Evolutionary conservation across 2,888 invertebrate species (phyloP).

Genomic region (Liodrosophila aerea): DNA sequence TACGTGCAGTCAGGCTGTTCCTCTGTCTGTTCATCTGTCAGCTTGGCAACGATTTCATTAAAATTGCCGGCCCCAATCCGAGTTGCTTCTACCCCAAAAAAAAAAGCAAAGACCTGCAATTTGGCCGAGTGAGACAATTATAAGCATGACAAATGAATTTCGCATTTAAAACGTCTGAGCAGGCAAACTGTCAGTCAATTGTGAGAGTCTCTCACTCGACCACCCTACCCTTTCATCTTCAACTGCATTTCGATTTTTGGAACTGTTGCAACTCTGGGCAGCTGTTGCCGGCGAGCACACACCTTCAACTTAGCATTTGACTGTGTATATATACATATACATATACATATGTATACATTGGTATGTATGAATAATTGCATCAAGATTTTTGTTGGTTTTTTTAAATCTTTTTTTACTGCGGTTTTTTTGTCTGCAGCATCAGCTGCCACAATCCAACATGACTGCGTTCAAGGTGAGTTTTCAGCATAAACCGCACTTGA

Average conservation of each 20-base stretch:
- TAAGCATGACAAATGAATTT: slow-evolving; percentile 79
- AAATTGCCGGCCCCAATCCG: slow-evolving; percentile 70
- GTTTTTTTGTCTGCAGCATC: slow-evolving; percentile 23
- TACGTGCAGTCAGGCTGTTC: slow-evolving; percentile 25
- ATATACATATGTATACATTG: slow-evolving; percentile 13
- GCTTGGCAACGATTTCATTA: slow-evolving; percentile 72
- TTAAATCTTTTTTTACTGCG: slow-evolving; percentile 14
- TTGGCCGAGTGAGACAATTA: slow-evolving; percentile 77
- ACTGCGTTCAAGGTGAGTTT: slow-evolving; percentile 70
- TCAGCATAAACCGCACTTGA: slow-evolving; percentile 66
- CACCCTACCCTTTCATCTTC: not conserved
- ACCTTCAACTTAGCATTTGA: slow-evolving; percentile 61
- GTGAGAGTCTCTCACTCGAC: too few species aligned
- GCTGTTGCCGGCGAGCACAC: slow-evolving; percentile 64
- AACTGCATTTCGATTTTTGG: not conserved
- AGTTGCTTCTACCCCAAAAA: too few species aligned
- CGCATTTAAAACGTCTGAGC: slow-evolving; percentile 59
- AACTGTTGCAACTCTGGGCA: slow-evolving; percentile 20
- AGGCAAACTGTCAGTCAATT: slow-evolving; percentile 59
- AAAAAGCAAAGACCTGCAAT: slow-evolving; percentile 57
- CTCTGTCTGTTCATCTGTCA: not conserved
- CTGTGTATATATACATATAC: slow-evolving; percentile 30
- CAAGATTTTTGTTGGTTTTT: slow-evolving; percentile 62
- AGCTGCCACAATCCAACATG: slow-evolving; percentile 28
- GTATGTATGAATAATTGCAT: slow-evolving; percentile 75